Conservation (phyloP, 2,797 vertebrate species). For the Ateles fusciceps region DNA sequence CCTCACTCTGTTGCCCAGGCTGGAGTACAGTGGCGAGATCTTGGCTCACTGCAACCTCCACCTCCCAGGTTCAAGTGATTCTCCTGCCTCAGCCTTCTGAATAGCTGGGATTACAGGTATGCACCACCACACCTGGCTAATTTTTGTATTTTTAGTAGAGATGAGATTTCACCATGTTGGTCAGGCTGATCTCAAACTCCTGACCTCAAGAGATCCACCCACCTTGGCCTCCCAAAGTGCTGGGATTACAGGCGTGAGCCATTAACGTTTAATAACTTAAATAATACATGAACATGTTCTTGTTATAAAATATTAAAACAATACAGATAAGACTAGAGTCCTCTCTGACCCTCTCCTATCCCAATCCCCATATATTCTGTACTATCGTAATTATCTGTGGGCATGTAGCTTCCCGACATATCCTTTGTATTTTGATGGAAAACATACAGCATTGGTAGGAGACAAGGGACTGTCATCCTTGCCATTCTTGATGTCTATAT, state of each 20-base stretch:
- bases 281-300: neutral
- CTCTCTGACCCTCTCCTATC: neutral
- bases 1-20: neutral
- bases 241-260: neutral
- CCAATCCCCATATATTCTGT: too few relatives aligned
- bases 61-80: neutral
- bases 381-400: neutral
- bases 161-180: neutral
- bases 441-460: accelerated
- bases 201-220: neutral
- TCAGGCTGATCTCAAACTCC: neutral
- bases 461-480: accelerated
- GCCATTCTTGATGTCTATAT: neutral
- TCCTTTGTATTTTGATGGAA: neutral
- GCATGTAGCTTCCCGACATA: neutral
- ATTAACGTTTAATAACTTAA: neutral
- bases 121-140: neutral
- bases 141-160: neutral
- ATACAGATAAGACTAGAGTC: neutral
- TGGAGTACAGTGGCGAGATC: neutral
- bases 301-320: neutral
- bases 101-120: neutral
- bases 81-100: neutral
- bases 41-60: neutral
- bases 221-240: neutral